Evolutionary conservation across 2,797 vertebrate genomes (phyloP).

Genomic region (Arvicola amphibius): DNA sequence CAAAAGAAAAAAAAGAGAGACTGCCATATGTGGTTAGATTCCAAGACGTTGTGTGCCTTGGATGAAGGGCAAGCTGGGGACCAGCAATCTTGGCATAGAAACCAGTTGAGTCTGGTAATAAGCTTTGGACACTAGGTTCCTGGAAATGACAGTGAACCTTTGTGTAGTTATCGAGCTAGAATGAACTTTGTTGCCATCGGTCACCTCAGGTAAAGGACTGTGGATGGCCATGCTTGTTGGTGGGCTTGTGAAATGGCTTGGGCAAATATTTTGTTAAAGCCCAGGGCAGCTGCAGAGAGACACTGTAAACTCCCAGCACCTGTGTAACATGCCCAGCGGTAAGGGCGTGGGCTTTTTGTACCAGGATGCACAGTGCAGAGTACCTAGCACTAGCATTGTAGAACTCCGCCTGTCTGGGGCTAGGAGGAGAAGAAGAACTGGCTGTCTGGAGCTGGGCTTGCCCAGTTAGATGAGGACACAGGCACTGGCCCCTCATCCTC

Average conservation of each 20-base stretch:
- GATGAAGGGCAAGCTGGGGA: background rate
- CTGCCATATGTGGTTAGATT: background rate
- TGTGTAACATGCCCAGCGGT: too few relatives aligned
- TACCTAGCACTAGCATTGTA: background rate
- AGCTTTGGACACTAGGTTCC: background rate
- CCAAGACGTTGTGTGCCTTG: background rate
- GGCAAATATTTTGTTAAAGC: background rate
- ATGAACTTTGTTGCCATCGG: background rate
- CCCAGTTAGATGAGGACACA: background rate
- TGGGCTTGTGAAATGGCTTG: background rate
- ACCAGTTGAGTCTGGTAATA: background rate
- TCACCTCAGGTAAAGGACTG: background rate
- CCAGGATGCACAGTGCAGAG: background rate
- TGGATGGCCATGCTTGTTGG: background rate
- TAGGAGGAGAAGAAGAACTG: background rate
- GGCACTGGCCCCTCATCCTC: background rate
- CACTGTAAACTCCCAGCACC: background rate
- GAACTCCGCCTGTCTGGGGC: background rate
- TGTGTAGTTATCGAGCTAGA: fast-evolving
- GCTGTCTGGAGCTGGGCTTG: fast-evolving
- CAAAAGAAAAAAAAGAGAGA: background rate
- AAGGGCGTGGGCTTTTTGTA: background rate
- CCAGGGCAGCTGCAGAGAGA: background rate
- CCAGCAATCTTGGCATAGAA: background rate
- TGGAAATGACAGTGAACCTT: background rate